Base-by-base conservation (phyloP, 2,888 invertebrate genomes). In the Lasioglossum vierecki region DNA sequence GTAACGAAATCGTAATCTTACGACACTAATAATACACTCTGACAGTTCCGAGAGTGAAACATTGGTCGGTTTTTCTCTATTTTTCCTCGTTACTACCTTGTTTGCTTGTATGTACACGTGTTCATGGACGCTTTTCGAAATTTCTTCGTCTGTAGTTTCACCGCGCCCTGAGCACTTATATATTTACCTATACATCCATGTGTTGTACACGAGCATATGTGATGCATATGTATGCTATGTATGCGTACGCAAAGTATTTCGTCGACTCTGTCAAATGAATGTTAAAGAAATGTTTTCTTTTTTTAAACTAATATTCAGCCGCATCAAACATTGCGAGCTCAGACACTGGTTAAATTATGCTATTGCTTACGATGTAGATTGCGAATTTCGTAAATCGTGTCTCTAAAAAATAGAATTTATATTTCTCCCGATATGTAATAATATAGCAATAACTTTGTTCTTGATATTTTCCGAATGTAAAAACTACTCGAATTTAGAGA, bases 11-110 rank as follows among this genome's bases (percentile, higher is more conserved):
- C 84, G 76, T 83, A 79, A 78, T 72, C 86, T 82, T 88, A 82
- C 66, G 63, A 70, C 72, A 77, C 73, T 76, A 79, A 85, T 49
- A 66, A 87, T 86, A 88, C 83, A 77, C 85, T 77, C 85, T 53
- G 74, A 84, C 68, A 90, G 88, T 90, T 88, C 91, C 87, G 84
- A 86, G 88, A 89, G 76, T 89, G 82, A 88, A 90, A 90, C 83
- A 92, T 92, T 92, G 93, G 92, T 91, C 92, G 89, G 87, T 90
- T 90, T 84, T 68, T 82, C 73, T 82, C 76, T 83, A 88, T 72
- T 88, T 82, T 74, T 77, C 85, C 63, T 80, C 72, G 53, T 76
- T 78, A 81, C 86, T 84, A 63, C 70, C 72, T 79, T 39, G 49
- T 73, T 60, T 76, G 76, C 76, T 72, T n/a, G 79, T 85, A 85